Evolutionary conservation across 2,113 vertebrate genomes (phyloP).

Genomic region (Lasiurus cinereus): DNA sequence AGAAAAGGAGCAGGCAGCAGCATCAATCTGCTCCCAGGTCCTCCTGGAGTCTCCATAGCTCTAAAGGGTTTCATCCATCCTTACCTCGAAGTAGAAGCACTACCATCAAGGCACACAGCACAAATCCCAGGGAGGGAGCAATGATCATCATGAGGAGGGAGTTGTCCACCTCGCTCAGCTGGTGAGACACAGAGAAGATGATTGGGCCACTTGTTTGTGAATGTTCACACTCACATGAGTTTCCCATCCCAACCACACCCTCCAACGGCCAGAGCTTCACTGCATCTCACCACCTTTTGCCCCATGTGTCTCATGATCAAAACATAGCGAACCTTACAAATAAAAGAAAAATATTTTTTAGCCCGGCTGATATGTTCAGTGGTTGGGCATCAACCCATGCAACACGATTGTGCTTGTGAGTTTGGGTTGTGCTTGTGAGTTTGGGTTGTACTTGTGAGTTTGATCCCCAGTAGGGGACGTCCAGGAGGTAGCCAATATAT

Average conservation of each 20-base stretch:
- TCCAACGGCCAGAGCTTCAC: rapidly evolving
- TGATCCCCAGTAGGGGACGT: too few species aligned
- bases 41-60: not conserved
- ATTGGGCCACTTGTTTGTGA: rapidly evolving
- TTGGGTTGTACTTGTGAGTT: too few species aligned
- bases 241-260: not conserved
- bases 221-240: rapidly evolving
- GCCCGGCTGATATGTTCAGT: too few species aligned
- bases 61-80: not conserved
- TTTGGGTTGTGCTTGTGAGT: too few species aligned
- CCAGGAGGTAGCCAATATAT: too few species aligned
- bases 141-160: conserved; percentile 33
- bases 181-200: not conserved
- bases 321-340: not conserved
- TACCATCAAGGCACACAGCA: not conserved
- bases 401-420: too few species aligned
- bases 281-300: not conserved
- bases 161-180: not conserved
- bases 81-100: conserved; percentile 63
- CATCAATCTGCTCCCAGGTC: not conserved
- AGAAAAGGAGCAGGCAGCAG: not conserved
- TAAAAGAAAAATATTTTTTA: not conserved
- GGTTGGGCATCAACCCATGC: too few species aligned
- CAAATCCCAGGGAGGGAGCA: not conserved
- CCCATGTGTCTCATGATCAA: not conserved